Evolutionary conservation across 1,140 invertebrate species (phyloP), one percentile per base, ranked within the genome.

Genomic region (Lanistes nyassanus): DNA sequence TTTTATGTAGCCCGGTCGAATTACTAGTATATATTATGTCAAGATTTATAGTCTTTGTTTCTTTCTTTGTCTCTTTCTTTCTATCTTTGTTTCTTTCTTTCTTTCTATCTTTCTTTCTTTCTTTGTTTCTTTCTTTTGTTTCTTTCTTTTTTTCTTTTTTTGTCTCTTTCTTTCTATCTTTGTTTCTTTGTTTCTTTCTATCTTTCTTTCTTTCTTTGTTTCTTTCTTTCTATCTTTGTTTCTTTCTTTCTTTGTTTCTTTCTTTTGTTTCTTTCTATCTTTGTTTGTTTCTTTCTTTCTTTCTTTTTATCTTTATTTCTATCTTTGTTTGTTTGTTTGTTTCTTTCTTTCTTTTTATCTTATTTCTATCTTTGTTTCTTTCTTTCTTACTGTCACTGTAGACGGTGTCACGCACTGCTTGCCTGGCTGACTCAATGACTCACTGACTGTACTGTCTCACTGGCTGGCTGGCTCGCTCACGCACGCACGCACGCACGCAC

Each of bases 271-370:
- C 53, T 55, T n/a, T 55, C 53, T 55, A 13, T 55, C 53, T 55
- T n/a, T 55, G 13, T 55, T n/a, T 62, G 11, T 62, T n/a, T 62
- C 58, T 60, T n/a, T 55, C 53, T 55, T n/a, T 55, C 53, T 55
- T n/a, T 55, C 53, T 55, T n/a, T 55, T n/a, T 55, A 13, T 55
- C 53, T 55, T n/a, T 55, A 13, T 55, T n/a, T 55, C 53, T 55
- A 13, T 55, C 53, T 55, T n/a, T 55, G 13, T 55, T n/a, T 55
- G 13, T 55, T n/a, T 55, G 13, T 55, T n/a, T 55, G 13, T 55
- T n/a, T 55, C 53, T 55, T n/a, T 55, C 53, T 55, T 55, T n/a
- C n/a, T 55, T n/a, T 55, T n/a, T 55, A 13, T 55, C n/a, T n/a
- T n/a, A n/a, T n/a, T n/a, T n/a, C n/a, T n/a, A n/a, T n/a, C n/a